These are phyloP conservation scores for Elaeidobius kamerunicus DNA, from an alignment of 2,888 invertebrate genomes.

Conservation along the genomic window DNA sequence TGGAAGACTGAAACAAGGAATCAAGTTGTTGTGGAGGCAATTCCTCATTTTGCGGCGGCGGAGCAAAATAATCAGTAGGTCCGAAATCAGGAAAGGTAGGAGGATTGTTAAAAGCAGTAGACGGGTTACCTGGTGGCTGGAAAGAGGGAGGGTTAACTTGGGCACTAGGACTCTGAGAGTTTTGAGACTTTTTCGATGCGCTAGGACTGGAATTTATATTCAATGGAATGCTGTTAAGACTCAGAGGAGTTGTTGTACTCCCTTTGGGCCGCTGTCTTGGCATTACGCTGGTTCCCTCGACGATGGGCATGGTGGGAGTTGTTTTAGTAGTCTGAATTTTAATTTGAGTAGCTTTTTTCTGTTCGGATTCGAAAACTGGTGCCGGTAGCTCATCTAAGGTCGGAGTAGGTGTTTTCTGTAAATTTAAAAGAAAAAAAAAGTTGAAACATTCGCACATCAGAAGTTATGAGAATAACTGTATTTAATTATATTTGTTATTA, in stretches of 20 bases:
- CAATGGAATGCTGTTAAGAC: slow-evolving; percentile 51
- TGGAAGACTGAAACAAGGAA: slow-evolving; percentile 62
- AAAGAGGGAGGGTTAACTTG: slow-evolving; percentile 14
- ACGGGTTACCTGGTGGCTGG: slow-evolving; percentile 12
- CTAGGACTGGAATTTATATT: slow-evolving; percentile 57
- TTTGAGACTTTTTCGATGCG: slow-evolving; percentile 47
- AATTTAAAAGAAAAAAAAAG: too few species aligned
- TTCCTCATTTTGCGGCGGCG: slow-evolving; percentile 27
- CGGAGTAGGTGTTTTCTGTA: slow-evolving; percentile 64
- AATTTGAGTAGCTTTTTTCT: slow-evolving; percentile 52
- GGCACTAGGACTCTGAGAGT: slow-evolving; percentile 46
- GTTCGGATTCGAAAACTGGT: slow-evolving; percentile 69
- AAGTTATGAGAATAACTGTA: background rate
- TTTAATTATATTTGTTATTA: slow-evolving; percentile 48
- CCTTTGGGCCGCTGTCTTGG: slow-evolving; percentile 81
- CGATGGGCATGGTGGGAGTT: slow-evolving; percentile 49
- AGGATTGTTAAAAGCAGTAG: slow-evolving; percentile 41
- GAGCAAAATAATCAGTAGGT: slow-evolving; percentile 28
- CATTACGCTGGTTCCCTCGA: slow-evolving; percentile 77
- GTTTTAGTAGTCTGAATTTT: slow-evolving; percentile 47
- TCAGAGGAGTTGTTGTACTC: slow-evolving; percentile 49
- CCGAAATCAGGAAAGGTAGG: slow-evolving; percentile 39
- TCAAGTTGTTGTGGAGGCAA: slow-evolving; percentile 51
- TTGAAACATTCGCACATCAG: background rate
- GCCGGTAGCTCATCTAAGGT: slow-evolving; percentile 61